These are phyloP conservation scores for Pterophyllum scalare DNA, from an alignment of 2,113 vertebrate genomes.

Conservation along the genomic window DNA sequence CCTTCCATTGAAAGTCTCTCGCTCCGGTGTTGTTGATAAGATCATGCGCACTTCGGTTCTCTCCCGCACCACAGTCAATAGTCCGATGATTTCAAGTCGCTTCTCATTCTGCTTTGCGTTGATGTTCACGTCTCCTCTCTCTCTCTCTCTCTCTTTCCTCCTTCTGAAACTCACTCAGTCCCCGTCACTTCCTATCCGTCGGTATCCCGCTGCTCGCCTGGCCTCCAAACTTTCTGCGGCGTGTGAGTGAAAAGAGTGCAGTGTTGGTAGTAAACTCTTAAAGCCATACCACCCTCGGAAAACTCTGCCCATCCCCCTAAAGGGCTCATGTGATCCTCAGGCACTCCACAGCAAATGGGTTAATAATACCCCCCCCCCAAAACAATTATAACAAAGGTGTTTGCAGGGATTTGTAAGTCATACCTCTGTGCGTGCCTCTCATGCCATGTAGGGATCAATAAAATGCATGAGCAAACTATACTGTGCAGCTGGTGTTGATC, in stretches of 20 bases:
- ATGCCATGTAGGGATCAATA: conserved; percentile 15
- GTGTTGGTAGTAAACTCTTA: conserved; percentile 83
- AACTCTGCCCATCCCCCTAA: conserved; percentile 73
- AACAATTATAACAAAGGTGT: conserved; percentile 50
- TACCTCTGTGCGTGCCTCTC: conserved; percentile 11
- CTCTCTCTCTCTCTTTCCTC: neutral
- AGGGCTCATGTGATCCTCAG: conserved; percentile 70
- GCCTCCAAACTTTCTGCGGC: conserved; percentile 75
- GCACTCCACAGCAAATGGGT: conserved; percentile 41
- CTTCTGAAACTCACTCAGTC: conserved; percentile 60
- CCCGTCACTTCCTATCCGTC: conserved; percentile 87
- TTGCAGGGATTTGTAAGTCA: conserved; percentile 49
- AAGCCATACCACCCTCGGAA: conserved; percentile 79
- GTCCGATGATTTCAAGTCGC: conserved; percentile 54
- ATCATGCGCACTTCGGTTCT: conserved; percentile 49
- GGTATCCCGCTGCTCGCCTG: conserved; percentile 74
- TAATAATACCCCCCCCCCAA: conserved; percentile 52
- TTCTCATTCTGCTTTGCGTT: conserved; percentile 66
- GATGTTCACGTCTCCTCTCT: conserved; percentile 40
- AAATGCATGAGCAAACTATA: conserved; percentile 15
- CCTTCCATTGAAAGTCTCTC: conserved; percentile 56
- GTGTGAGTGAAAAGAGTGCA: conserved; percentile 40
- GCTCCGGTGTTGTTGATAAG: conserved; percentile 26
- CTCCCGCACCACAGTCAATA: neutral
- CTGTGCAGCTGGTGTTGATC: conserved; percentile 6